These are phyloP conservation scores for Alfaro cultratus DNA, from an alignment of 2,797 vertebrate species.

Conservation along the genomic window DNA sequence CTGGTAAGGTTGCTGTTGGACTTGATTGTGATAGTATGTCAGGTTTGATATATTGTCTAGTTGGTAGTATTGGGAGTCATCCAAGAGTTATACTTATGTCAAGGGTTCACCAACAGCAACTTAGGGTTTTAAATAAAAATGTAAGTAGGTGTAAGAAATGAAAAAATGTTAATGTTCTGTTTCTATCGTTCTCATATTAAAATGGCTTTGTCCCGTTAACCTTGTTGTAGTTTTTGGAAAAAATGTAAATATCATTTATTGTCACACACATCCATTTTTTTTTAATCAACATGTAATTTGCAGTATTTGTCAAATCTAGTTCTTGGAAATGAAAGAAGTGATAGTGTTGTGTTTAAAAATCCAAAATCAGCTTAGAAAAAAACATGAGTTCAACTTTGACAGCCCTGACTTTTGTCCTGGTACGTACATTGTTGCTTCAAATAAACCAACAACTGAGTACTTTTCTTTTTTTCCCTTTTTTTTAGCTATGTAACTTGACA, in stretches of 20 bases:
- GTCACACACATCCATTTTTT: background rate
- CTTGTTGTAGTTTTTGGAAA: background rate
- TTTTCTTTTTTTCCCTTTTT: background rate
- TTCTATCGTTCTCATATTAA: background rate
- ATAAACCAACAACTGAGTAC: too few species aligned
- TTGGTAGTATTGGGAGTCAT: background rate
- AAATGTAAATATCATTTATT: background rate
- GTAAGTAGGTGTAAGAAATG: background rate
- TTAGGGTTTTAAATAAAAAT: background rate
- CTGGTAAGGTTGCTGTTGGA: background rate
- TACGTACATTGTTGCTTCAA: background rate
- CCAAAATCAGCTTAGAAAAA: background rate
- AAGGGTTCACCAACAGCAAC: background rate
- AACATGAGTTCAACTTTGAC: background rate
- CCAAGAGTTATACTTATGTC: background rate
- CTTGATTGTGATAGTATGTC: background rate
- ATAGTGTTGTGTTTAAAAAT: background rate
- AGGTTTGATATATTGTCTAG: background rate
- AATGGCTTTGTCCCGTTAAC: background rate
- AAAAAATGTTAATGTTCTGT: background rate
- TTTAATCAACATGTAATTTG: background rate
- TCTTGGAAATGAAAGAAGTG: background rate
- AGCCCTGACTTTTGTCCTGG: background rate
- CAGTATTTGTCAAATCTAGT: background rate
- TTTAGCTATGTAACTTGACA: background rate